Conservation (phyloP, 2,888 invertebrate species). For the Furcula furcula region DNA sequence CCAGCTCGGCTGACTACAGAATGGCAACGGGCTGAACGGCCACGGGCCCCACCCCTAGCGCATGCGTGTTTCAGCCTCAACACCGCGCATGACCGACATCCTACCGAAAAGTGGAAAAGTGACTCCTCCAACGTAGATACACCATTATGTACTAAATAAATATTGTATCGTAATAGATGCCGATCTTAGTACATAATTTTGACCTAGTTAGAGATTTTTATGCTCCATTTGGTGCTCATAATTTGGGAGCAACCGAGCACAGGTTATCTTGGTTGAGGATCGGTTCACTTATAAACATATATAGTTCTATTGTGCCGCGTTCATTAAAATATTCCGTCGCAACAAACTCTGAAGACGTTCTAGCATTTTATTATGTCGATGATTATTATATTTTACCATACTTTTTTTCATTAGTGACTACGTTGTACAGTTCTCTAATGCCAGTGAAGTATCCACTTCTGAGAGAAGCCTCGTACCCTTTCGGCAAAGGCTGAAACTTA, state of each 20-base stretch:
- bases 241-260: constrained; percentile 20
- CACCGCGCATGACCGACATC: constrained; percentile 76
- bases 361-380: constrained; percentile 12
- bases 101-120: constrained; percentile 79
- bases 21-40: constrained; percentile 69
- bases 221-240: constrained; percentile 35
- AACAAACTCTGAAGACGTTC: constrained; percentile 18
- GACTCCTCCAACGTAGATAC: constrained; percentile 79
- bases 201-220: constrained; percentile 56
- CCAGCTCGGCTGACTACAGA: constrained; percentile 75
- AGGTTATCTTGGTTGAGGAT: constrained; percentile 13
- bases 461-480: constrained; percentile 49
- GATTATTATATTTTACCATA: constrained; percentile 31
- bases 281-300: constrained; percentile 27
- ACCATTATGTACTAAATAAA: constrained; percentile 79
- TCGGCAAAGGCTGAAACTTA: constrained; percentile 58
- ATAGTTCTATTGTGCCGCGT: constrained; percentile 27
- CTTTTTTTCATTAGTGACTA: constrained; percentile 43
- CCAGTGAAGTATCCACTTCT: constrained; percentile 59
- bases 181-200: constrained; percentile 58
- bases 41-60: constrained; percentile 76
- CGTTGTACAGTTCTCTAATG: constrained; percentile 57
- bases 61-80: constrained; percentile 52
- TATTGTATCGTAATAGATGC: constrained; percentile 71
- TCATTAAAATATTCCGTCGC: constrained; percentile 16